Evolutionary conservation across 2,888 invertebrate species (phyloP).

Genomic region (Phalera bucephala): DNA sequence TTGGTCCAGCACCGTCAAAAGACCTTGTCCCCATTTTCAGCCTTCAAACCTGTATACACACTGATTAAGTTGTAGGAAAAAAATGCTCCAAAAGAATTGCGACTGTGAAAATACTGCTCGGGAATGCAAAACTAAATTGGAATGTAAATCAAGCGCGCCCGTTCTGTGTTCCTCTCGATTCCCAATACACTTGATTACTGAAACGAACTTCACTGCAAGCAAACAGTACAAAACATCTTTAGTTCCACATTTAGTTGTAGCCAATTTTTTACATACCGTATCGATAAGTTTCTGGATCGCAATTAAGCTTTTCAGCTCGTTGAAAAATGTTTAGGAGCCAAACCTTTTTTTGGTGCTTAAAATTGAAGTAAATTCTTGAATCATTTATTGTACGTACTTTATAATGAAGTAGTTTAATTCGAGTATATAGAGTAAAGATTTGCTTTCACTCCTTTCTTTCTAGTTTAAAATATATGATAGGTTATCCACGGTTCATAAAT

Average conservation of each 20-base stretch:
- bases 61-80: constrained; percentile 17
- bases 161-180: constrained; percentile 56
- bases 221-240: too few relatives aligned
- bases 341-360: not conserved
- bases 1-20: too few relatives aligned
- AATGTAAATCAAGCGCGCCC: constrained; percentile 73
- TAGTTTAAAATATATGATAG: too few relatives aligned
- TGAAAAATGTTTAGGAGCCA: not conserved
- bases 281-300: constrained; percentile 1
- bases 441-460: too few relatives aligned
- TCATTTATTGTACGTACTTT: too few relatives aligned
- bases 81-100: constrained; percentile 40
- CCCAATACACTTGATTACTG: constrained; percentile 65
- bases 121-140: constrained; percentile 68
- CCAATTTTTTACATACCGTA: not conserved
- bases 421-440: too few relatives aligned
- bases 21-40: too few relatives aligned
- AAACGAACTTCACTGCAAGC: not conserved
- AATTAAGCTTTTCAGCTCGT: not conserved
- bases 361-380: not conserved
- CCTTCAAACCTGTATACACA: too few relatives aligned
- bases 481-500: too few relatives aligned
- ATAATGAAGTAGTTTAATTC: too few relatives aligned
- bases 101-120: constrained; percentile 54
- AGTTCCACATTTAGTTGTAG: not conserved